These are phyloP conservation scores for Chrysemys picta DNA, from an alignment of 2,113 vertebrate species.

Conservation along the genomic window DNA sequence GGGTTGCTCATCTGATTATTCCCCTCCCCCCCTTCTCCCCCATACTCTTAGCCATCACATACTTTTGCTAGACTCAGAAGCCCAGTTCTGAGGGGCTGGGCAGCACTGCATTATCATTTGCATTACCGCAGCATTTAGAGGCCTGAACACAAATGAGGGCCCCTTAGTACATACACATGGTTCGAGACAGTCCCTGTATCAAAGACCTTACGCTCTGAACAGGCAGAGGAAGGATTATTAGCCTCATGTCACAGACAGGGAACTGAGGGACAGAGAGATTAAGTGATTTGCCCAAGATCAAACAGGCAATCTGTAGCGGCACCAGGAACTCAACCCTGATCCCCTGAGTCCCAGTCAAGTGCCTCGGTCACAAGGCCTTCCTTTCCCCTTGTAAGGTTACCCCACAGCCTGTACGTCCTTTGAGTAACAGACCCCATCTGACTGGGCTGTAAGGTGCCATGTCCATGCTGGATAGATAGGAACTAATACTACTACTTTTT, in stretches of 20 bases:
- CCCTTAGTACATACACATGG: too few relatives aligned
- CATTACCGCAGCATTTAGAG: too few relatives aligned
- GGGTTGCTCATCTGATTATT: not conserved
- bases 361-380: too few relatives aligned
- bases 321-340: not conserved
- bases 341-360: not conserved
- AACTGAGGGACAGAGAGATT: too few relatives aligned
- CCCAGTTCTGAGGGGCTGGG: not conserved
- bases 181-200: not conserved
- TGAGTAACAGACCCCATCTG: fast-evolving
- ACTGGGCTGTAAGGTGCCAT: fast-evolving
- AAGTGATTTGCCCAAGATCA: not conserved
- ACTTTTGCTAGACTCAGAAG: not conserved
- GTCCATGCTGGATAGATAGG: fast-evolving
- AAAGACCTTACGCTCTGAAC: not conserved
- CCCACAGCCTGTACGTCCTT: not conserved
- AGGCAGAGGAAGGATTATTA: too few relatives aligned
- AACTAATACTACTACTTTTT: fast-evolving
- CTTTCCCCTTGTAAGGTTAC: not conserved
- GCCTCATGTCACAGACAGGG: too few relatives aligned
- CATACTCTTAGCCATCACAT: fast-evolving
- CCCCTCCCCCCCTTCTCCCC: not conserved
- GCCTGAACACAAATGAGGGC: too few relatives aligned
- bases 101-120: not conserved
- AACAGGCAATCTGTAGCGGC: not conserved